Conservation (phyloP, 2,888 invertebrate genomes). For the Euclidia mi region DNA sequence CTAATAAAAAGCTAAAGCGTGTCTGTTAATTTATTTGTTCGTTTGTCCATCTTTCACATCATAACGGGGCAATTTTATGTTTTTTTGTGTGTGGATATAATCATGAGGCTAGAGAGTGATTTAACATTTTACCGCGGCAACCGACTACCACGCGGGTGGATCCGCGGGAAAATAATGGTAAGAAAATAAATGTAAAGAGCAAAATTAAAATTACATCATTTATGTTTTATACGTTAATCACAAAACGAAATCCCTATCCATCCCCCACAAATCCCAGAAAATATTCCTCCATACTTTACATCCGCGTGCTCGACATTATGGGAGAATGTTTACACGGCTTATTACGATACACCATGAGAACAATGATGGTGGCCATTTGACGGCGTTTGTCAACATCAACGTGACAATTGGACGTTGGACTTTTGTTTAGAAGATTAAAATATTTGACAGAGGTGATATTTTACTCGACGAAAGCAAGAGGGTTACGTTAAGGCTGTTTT, state of each 20-base stretch:
- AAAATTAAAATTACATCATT: too few species aligned
- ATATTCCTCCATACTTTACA: constrained; percentile 45
- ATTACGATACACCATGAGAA: constrained; percentile 55
- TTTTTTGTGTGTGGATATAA: too few species aligned
- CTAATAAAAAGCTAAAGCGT: too few species aligned
- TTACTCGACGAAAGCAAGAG: constrained; percentile 5
- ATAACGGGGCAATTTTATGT: too few species aligned
- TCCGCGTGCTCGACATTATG: constrained; percentile 49
- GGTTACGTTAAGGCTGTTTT: neutral
- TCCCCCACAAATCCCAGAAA: constrained; percentile 4
- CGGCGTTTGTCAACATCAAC: constrained; percentile 45
- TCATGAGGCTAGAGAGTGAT: too few species aligned
- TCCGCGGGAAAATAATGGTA: too few species aligned
- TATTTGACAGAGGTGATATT: constrained; percentile 13
- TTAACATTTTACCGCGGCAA: too few species aligned
- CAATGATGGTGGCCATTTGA: constrained; percentile 48
- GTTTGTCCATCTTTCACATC: too few species aligned
- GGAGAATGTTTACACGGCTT: constrained; percentile 55
- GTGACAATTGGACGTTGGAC: constrained; percentile 45
- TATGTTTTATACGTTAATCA: too few species aligned
- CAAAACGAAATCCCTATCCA: constrained; percentile 31
- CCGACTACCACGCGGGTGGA: too few species aligned
- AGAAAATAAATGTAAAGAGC: too few species aligned
- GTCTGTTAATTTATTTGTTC: too few species aligned
- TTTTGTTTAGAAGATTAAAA: constrained; percentile 27